Evolutionary conservation across 1,140 invertebrate genomes (phyloP), one percentile per base, ranked within the genome.

Genomic region (Triops cancriformis): DNA sequence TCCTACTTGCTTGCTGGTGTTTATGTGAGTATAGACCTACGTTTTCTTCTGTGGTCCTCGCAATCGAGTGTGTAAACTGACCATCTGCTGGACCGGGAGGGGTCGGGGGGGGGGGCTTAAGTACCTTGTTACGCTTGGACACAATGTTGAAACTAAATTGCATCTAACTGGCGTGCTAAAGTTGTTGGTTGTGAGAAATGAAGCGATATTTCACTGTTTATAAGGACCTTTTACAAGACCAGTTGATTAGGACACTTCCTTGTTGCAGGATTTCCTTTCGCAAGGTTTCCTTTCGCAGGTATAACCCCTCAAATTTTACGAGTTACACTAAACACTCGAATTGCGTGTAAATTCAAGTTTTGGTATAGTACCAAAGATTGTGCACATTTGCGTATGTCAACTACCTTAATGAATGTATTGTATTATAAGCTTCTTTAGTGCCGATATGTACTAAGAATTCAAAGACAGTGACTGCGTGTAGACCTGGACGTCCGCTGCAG

Each of bases 1-100:
- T 37, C 7, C 2, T 37, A 37, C 31, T 37, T 37, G 31, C 7
- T 37, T 7, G 51, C 10, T 64, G 18, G 51, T 23, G 18, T 23
- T n/a, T 64, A n/a, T 64, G 23, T 64, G n/a, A n/a, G 2, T 64
- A 11, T 64, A 64, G 51, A 64, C 51, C 51, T 64, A 64, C 1
- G 3, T 64, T 64, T 64, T 64, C 51, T 64, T 64, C 18, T 64
- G 51, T 64, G 51, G 43, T 23, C n/a, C 51, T 64, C 6, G 31
- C 31, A 64, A 64, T 64, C 51, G 51, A 64, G 51, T 64, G 51
- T 64, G 51, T 64, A 64, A 64, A 18, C 51, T 64, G 51, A 64
- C 51, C 51, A 64, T 64, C 51, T 64, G 51, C 51, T 64, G 18
- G 51, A 64, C 18, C 6, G 51, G 51, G 18, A 14, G 18, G 1